Conservation (phyloP, 1,140 invertebrate genomes). For the Aphelenchoides besseyi region DNA sequence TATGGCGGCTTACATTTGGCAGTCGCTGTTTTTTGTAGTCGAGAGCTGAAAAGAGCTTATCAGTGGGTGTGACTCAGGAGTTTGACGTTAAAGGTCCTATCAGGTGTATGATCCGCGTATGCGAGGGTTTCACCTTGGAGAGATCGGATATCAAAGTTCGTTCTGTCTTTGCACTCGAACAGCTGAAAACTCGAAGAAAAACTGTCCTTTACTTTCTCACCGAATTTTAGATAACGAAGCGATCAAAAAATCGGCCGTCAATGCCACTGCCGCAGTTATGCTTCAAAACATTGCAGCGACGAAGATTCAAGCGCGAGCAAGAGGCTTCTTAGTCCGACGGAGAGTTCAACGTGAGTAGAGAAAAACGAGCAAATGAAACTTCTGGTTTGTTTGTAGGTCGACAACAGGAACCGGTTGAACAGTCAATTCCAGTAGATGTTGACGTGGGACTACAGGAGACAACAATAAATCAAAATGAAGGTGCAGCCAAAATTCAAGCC, state of each 20-base stretch:
- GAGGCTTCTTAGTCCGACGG: neutral
- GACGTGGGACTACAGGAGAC: neutral
- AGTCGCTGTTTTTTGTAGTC: neutral
- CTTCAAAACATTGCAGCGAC: neutral
- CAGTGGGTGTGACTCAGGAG: no score
- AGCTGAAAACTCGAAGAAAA: no score
- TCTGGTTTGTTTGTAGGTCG: no score
- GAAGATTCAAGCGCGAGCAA: neutral
- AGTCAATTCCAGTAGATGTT: neutral
- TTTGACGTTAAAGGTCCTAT: no score
- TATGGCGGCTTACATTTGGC: conserved; percentile 62
- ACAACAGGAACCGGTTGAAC: neutral
- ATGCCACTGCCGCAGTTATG: neutral
- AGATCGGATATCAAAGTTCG: no score
- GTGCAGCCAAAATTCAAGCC: conserved; percentile 20
- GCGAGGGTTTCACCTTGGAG: no score
- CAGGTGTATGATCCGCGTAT: no score
- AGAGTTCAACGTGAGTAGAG: neutral
- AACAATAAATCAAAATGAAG: neutral
- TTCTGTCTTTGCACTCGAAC: no score
- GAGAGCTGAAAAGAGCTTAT: neutral
- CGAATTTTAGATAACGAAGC: neutral
- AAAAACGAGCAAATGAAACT: neutral
- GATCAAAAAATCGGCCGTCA: neutral
- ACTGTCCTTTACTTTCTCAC: neutral